A percentile compares a stretch with the other conserved stretches of the same genome.
Conservation (phyloP, 2,888 invertebrate genomes). For the Acheta domesticus region DNA sequence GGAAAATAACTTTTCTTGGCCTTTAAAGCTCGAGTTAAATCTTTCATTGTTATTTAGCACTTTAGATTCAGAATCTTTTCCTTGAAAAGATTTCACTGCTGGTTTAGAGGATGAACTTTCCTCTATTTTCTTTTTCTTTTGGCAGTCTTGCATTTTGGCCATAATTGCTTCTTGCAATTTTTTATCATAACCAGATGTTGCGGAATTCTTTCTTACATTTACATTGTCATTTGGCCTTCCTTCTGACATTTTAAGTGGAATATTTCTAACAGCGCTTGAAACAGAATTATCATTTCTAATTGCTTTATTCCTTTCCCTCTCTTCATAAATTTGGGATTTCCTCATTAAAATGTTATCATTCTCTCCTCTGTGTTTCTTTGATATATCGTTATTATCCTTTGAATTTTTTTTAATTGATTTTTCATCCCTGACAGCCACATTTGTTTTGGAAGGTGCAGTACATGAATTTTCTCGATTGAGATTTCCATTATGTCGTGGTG, state of each 20-base stretch:
- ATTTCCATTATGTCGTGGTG: too few relatives aligned
- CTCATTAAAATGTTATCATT: too few relatives aligned
- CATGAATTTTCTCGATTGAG: too few relatives aligned
- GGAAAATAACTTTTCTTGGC: background rate
- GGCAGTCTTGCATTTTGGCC: conserved; percentile 29
- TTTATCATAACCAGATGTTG: conserved; percentile 26
- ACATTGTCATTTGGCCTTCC: background rate
- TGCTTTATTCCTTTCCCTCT: conserved; percentile 47
- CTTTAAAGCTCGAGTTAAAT: background rate
- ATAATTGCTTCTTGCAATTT: conserved; percentile 30
- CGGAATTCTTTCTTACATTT: background rate
- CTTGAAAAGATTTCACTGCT: background rate
- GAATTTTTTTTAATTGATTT: too few relatives aligned
- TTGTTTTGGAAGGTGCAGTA: too few relatives aligned
- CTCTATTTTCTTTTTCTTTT: conserved; percentile 4
- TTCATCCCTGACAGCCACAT: too few relatives aligned
- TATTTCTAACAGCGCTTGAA: background rate
- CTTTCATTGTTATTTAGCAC: conserved; percentile 4
- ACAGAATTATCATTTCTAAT: background rate
- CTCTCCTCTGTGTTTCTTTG: too few relatives aligned
- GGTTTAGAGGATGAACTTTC: background rate
- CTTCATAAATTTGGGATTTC: background rate
- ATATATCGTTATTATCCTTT: too few relatives aligned
- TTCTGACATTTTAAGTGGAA: background rate
- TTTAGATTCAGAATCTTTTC: conserved; percentile 20